A percentile compares a stretch with the other conserved stretches of the same genome.
phyloP scores from a whole-genome alignment of 2,797 vertebrate species.

The Sciurus carolinensis region DNA sequence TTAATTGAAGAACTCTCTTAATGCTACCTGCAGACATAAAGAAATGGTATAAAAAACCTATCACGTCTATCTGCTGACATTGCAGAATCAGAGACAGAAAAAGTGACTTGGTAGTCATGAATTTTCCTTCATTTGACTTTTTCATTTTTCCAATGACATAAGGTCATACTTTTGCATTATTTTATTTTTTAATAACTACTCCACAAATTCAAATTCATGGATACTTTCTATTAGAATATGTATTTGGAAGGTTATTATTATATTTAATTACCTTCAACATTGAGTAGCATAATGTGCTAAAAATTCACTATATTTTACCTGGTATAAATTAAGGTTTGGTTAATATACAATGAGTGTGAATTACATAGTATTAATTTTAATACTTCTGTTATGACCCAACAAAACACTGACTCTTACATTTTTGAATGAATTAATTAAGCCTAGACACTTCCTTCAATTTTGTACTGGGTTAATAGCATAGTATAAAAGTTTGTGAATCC shows the following conservation, averaged over 20 bases:
- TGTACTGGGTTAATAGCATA: not conserved
- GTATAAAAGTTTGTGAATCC: not conserved
- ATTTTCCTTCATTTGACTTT: not conserved
- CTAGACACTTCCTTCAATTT: not conserved
- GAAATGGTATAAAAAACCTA: not conserved
- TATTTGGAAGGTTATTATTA: not conserved
- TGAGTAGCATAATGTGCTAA: not conserved
- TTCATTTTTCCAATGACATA: not conserved
- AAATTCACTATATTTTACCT: not conserved
- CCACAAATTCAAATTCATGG: not conserved
- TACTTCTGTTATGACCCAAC: not conserved
- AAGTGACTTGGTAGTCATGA: not conserved
- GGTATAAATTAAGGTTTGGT: not conserved
- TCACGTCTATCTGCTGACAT: not conserved
- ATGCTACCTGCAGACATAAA: not conserved
- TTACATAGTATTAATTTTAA: not conserved
- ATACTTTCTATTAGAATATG: not conserved
- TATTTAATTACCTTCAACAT: not conserved
- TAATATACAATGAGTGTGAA: not conserved
- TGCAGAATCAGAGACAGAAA: not conserved
- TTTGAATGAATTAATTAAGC: not conserved
- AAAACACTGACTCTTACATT: not conserved
- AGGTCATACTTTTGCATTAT: not conserved
- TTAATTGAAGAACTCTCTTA: constrained; percentile 28
- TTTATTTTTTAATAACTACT: not conserved